Percentiles rank a stretch among this genome's conserved stretches.
Conservation (phyloP, 2,797 vertebrate genomes). For the Halcyon leucocephala region DNA sequence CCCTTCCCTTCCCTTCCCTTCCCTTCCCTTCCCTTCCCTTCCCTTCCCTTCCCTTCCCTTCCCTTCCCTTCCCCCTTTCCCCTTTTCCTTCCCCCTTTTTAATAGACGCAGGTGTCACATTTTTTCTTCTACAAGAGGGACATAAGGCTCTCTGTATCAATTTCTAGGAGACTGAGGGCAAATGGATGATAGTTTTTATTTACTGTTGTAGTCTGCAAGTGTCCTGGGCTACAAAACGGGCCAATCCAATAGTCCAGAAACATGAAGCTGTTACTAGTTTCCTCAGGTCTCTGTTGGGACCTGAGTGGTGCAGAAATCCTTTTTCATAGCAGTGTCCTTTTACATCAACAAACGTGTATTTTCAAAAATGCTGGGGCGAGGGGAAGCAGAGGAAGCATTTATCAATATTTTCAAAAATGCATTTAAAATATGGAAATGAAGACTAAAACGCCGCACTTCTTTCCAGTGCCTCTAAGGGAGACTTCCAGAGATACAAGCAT, state of each 20-base stretch:
- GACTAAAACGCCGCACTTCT: neutral
- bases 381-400: neutral
- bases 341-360: neutral
- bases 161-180: conserved; percentile 8
- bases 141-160: neutral
- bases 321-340: neutral
- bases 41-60: too few relatives aligned
- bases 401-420: neutral
- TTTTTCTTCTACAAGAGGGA: neutral
- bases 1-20: too few relatives aligned
- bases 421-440: conserved; percentile 7
- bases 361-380: neutral
- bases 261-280: neutral
- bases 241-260: neutral
- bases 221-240: neutral
- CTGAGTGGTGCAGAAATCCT: neutral
- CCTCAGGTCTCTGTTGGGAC: neutral
- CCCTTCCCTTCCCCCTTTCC: too few relatives aligned
- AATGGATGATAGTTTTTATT: conserved; percentile 48
- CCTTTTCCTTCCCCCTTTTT: conserved; percentile 20
- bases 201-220: neutral
- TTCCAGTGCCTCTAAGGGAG: neutral
- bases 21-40: too few relatives aligned
- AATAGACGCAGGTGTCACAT: neutral
- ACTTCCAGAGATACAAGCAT: neutral